phyloP scores from a whole-genome alignment of 2,888 invertebrate genomes.

The Apamea sordens region DNA sequence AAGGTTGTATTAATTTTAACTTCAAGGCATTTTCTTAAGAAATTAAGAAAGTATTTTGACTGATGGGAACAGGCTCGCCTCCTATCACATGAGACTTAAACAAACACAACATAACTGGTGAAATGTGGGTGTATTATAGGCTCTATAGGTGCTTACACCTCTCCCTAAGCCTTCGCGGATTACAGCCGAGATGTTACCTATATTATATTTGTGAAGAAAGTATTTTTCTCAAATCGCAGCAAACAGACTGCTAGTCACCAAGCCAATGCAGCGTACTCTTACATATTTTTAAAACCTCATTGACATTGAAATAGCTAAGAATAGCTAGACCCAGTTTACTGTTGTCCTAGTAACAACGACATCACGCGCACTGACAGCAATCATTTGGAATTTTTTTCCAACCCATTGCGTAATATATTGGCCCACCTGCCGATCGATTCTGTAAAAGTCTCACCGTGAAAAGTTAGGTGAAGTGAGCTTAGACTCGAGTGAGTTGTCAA shows the following conservation, averaged over 20 bases:
- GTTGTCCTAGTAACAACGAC: slow-evolving; percentile 31
- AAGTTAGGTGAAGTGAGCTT: too few species aligned
- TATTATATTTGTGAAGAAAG: not conserved
- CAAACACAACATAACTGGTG: not conserved
- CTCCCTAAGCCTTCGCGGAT: not conserved
- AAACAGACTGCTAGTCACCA: not conserved
- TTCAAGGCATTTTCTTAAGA: not conserved
- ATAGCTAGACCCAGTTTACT: slow-evolving; percentile 41
- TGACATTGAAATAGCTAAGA: slow-evolving; percentile 58
- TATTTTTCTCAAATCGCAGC: not conserved
- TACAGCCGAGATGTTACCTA: not conserved
- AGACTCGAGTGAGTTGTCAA: too few species aligned
- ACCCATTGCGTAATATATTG: not conserved
- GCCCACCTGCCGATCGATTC: too few species aligned
- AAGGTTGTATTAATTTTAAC: not conserved
- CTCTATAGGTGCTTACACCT: not conserved
- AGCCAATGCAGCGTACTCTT: slow-evolving; percentile 9
- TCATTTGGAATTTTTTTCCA: not conserved
- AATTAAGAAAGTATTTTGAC: not conserved
- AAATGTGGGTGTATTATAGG: not conserved
- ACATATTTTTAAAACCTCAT: slow-evolving; percentile 18
- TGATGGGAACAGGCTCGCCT: not conserved
- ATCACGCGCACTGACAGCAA: not conserved
- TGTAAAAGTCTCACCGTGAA: too few species aligned
- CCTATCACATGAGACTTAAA: not conserved